Percentiles rank a stretch among this genome's conserved stretches.
phyloP scores from a whole-genome alignment of 2,113 vertebrate species.

The Riparia riparia region DNA sequence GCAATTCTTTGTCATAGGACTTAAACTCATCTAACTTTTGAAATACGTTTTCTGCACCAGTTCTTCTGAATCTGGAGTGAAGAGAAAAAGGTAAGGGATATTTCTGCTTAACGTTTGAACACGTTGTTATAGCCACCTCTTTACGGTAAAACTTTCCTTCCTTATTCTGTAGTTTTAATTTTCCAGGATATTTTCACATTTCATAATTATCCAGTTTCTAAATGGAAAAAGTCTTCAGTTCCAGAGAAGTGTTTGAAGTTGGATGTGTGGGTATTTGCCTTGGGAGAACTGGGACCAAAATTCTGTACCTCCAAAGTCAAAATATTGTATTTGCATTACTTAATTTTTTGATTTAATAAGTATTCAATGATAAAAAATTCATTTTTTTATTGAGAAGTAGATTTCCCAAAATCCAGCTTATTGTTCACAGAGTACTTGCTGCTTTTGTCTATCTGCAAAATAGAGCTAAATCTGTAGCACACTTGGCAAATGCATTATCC shows the following conservation, averaged over 20 bases:
- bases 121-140: background rate
- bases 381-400: background rate
- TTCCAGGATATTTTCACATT: background rate
- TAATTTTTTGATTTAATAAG: background rate
- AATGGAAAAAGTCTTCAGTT: background rate
- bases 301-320: background rate
- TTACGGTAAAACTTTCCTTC: background rate
- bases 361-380: background rate
- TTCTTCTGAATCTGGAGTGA: background rate
- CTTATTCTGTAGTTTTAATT: background rate
- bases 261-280: background rate
- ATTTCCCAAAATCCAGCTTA: background rate
- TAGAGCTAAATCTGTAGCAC: background rate
- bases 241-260: background rate
- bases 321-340: background rate
- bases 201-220: background rate
- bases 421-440: background rate
- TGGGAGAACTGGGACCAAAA: background rate
- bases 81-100: slow-evolving; percentile 28
- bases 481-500: background rate
- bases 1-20: background rate
- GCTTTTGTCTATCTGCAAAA: background rate
- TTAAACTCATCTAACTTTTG: background rate
- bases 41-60: background rate
- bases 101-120: background rate